Conservation (phyloP, 2,797 vertebrate species). For the Chloroceryle amazona region DNA sequence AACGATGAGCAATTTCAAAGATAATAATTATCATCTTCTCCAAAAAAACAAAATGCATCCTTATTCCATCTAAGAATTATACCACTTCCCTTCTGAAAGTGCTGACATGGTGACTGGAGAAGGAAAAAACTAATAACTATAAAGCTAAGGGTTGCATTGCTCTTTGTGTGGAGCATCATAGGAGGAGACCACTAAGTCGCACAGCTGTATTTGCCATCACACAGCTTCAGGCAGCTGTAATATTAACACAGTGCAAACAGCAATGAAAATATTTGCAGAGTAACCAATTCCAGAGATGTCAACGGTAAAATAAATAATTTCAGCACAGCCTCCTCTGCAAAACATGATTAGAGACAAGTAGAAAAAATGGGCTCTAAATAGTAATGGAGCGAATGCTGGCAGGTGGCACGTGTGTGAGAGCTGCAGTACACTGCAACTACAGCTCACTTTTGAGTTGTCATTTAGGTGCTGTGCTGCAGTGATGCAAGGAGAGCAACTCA, state of each 20-base stretch:
- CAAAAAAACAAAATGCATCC: background rate
- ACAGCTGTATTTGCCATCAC: background rate
- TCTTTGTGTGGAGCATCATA: background rate
- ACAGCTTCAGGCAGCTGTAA: background rate
- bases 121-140: background rate
- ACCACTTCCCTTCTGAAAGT: background rate
- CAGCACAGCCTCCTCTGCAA: background rate
- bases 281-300: background rate
- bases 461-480: background rate
- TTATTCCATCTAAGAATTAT: background rate
- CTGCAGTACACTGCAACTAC: background rate
- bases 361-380: background rate
- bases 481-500: background rate
- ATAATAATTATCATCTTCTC: background rate
- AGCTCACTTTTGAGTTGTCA: background rate
- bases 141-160: background rate
- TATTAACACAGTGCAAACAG: background rate
- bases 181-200: background rate
- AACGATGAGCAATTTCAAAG: background rate
- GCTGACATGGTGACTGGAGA: background rate
- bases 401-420: accelerated
- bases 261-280: background rate
- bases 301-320: background rate
- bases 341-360: background rate
- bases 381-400: background rate